Evolutionary conservation across 35 echinoderm and acorn worm genomes (phyloP).

Genomic region (Apostichopus parvimensis): DNA sequence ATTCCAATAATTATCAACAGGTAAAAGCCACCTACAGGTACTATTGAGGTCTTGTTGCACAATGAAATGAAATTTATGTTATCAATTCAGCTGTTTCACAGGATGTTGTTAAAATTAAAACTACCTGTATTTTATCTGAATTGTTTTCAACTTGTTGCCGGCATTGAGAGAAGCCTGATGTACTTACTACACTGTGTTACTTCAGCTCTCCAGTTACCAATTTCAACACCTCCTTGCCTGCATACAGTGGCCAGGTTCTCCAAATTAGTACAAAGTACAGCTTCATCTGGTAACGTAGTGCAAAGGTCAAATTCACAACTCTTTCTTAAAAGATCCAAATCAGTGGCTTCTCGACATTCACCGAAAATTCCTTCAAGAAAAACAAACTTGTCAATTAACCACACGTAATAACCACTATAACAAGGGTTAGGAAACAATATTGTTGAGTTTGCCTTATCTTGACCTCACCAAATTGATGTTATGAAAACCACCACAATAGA

Average conservation of each 20-base stretch:
- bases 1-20: no score
- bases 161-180: not conserved
- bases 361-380: not conserved
- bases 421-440: not conserved
- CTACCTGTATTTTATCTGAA: not conserved
- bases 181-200: slow-evolving; percentile 8
- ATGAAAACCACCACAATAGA: not conserved
- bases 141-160: not conserved
- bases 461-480: not conserved
- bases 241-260: slow-evolving; percentile 5
- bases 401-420: not conserved
- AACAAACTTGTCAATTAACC: not conserved
- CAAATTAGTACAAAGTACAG: not conserved
- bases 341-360: not conserved
- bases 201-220: slow-evolving; percentile 6
- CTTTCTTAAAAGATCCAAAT: not conserved
- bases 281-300: not conserved
- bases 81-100: no score
- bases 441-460: not conserved
- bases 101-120: no score
- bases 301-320: slow-evolving; percentile 16
- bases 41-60: no score
- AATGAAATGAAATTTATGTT: no score
- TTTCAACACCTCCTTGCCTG: not conserved
- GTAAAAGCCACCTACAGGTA: no score